These are phyloP conservation scores for Thunnus thynnus DNA, from an alignment of 2,113 vertebrate genomes.

Conservation along the genomic window DNA sequence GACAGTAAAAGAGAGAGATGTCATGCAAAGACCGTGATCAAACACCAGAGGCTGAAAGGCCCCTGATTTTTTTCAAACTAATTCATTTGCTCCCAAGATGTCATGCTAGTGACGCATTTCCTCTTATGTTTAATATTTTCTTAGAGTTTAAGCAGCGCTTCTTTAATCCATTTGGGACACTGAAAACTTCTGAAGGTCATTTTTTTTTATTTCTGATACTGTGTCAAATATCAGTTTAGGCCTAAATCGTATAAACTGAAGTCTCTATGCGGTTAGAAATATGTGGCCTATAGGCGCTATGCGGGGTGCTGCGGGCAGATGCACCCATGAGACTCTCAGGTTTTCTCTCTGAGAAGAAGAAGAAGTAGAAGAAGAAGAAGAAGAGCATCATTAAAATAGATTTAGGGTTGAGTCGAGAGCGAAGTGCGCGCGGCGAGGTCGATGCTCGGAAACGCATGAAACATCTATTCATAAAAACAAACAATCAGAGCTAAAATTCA, in stretches of 20 bases:
- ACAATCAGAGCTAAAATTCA: not conserved
- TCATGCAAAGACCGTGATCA: not conserved
- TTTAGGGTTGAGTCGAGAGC: constrained; percentile 26
- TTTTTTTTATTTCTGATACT: constrained; percentile 1
- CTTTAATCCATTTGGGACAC: not conserved
- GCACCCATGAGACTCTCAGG: constrained; percentile 35
- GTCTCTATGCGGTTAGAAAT: constrained; percentile 8
- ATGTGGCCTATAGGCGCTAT: constrained; percentile 30
- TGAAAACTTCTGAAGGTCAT: not conserved
- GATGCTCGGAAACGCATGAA: not conserved
- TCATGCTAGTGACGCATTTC: not conserved
- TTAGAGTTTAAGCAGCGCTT: too few species aligned
- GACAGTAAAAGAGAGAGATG: constrained; percentile 3
- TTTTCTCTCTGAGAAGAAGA: constrained; percentile 6
- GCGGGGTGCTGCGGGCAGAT: constrained; percentile 11
- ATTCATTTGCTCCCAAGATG: not conserved
- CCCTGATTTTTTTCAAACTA: not conserved
- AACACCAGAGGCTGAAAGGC: not conserved
- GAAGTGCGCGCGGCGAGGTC: constrained; percentile 10
- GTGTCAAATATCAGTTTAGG: not conserved
- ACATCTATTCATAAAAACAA: not conserved
- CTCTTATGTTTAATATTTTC: too few species aligned
- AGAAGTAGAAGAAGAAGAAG: not conserved
- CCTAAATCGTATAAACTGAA: not conserved
- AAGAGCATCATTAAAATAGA: constrained; percentile 39